phyloP scores from a whole-genome alignment of 2,888 invertebrate species.

The Druceiella hillmani region DNA sequence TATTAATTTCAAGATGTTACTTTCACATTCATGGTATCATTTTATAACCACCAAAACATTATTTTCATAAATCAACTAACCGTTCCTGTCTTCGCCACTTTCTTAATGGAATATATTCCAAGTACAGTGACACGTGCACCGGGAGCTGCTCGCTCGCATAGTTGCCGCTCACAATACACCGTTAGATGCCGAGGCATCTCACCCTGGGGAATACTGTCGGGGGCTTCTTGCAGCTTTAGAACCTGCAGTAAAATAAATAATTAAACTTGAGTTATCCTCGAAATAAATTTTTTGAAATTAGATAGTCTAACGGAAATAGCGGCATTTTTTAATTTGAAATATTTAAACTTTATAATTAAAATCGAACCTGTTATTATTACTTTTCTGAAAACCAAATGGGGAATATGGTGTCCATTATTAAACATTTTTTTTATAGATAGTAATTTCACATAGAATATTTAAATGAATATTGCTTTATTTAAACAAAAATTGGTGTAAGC shows the following conservation, averaged over 20 bases:
- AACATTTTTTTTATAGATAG: too few species aligned
- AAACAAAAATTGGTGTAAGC: too few species aligned
- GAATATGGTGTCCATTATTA: too few species aligned
- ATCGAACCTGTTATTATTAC: too few species aligned
- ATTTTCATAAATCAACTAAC: constrained; percentile 37
- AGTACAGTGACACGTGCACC: constrained; percentile 91
- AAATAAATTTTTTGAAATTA: not conserved
- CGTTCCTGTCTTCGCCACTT: constrained; percentile 59
- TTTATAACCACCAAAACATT: too few species aligned
- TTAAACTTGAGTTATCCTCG: not conserved
- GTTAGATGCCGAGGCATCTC: constrained; percentile 97
- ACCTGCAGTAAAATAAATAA: constrained; percentile 38
- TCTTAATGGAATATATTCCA: constrained; percentile 96
- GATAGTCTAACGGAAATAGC: not conserved
- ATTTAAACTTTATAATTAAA: too few species aligned
- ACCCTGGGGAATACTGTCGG: constrained; percentile 85
- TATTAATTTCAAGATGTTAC: too few species aligned
- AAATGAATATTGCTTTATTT: too few species aligned
- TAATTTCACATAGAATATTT: too few species aligned
- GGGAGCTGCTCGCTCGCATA: constrained; percentile 94
- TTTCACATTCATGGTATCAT: too few species aligned
- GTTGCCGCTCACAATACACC: constrained; percentile 84
- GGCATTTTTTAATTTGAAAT: too few species aligned
- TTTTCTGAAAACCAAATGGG: too few species aligned
- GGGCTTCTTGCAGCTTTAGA: constrained; percentile 94